Conservation (phyloP, 2,113 vertebrate genomes). For the Choloepus hoffmanni region DNA sequence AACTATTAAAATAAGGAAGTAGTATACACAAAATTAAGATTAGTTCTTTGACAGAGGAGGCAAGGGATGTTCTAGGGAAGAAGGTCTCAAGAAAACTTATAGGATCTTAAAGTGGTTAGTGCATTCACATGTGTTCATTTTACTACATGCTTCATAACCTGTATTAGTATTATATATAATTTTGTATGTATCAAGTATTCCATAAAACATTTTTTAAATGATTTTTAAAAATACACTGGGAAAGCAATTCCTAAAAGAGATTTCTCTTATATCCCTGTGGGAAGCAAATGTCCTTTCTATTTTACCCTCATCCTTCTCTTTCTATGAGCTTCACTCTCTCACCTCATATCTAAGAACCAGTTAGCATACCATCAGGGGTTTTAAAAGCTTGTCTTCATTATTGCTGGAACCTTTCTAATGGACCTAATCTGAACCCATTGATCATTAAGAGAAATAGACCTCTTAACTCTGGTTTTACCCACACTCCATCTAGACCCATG, state of each 20-base stretch:
- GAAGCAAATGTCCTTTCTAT: not conserved
- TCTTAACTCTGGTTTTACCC: not conserved
- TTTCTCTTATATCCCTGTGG: not conserved
- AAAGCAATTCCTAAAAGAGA: not conserved
- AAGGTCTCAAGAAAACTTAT: not conserved
- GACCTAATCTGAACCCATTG: not conserved
- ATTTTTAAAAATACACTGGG: not conserved
- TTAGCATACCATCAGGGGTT: not conserved
- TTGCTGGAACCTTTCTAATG: not conserved
- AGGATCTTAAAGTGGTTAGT: not conserved
- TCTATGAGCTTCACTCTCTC: not conserved
- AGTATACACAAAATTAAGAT: slow-evolving; percentile 22
- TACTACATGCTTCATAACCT: not conserved
- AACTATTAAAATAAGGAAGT: not conserved
- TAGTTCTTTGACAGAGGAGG: not conserved
- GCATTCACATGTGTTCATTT: not conserved
- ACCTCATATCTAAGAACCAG: not conserved
- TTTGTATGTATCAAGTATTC: not conserved
- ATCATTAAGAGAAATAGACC: not conserved
- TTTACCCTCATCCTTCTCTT: not conserved
- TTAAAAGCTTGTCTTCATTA: not conserved
- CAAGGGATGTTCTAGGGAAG: not conserved
- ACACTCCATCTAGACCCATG: not conserved
- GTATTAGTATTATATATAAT: slow-evolving; percentile 10
- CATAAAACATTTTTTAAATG: not conserved